Evolutionary conservation across 2,797 vertebrate genomes (phyloP), one percentile per base, ranked within the genome.

Genomic region (Channa striata): DNA sequence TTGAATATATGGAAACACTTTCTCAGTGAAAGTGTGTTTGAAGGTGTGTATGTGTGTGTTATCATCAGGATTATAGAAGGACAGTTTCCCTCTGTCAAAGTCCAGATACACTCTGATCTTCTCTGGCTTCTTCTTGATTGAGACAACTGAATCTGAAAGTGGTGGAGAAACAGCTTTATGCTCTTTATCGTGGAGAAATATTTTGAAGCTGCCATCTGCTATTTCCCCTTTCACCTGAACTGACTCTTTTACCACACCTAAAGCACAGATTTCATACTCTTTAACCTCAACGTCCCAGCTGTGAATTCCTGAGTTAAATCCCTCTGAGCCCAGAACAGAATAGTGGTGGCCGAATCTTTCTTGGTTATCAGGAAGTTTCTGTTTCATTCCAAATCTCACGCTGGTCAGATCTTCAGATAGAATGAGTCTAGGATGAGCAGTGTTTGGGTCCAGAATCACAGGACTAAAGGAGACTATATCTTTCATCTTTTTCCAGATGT

Each of bases 41-140:
- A 71, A 74, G 25, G 73, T 71, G 73, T 72, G 54, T 19, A 83
- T 23, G 53, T 53, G 42, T 44, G 72, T 20, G 59, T 83, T 20
- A 1, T 46, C 52, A 17, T 65, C 59, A 2, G 10, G 14, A 37
- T 80, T 59, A 23, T 8, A 49, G 19, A 74, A 83, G 0, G 74
- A 65, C 36, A 83, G n/a, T 3, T 49, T 40, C 5, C 71, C 46
- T 53, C 1, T 9, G 10, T 59, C 13, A 20, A 20, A 77, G 61
- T 76, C 59, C 72, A 82, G 72, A 8, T 50, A 37, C 8, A 78
- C 46, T 52, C 46, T 51, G 62, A 78, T 30, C 59, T 16, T 74
- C 51, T 36, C 23, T 9, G 56, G 75, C 16, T 16, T 11, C 14
- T 60, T 59, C 34, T 60, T 57, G 19, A 65, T 16, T 16, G 47